Evolutionary conservation across 2,113 vertebrate species (phyloP).

Genomic region (Cebus imitator): DNA sequence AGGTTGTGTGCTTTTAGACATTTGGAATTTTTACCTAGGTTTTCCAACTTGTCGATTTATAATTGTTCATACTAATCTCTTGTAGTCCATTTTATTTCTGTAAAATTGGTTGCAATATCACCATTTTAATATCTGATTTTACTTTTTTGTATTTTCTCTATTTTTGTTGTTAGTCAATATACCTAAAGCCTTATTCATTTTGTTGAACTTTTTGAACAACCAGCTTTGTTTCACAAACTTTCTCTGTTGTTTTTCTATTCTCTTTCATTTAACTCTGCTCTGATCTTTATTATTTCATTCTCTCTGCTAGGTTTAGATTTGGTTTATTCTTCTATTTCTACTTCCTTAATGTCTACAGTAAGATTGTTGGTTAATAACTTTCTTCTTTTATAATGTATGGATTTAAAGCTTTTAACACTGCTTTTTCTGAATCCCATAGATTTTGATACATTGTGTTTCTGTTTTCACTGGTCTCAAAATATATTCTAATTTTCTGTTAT

Average conservation of each 20-base stretch:
- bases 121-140: not conserved
- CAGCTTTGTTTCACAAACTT: not conserved
- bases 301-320: not conserved
- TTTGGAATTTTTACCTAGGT: not conserved
- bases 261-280: not conserved
- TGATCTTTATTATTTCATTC: not conserved
- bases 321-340: not conserved
- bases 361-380: not conserved
- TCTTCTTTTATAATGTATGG: not conserved
- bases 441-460: not conserved
- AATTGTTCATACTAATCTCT: not conserved
- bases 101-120: not conserved
- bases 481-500: not conserved
- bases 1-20: not conserved
- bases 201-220: not conserved
- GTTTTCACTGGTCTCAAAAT: not conserved
- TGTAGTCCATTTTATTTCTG: not conserved
- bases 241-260: not conserved
- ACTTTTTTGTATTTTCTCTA: not conserved
- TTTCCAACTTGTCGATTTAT: not conserved
- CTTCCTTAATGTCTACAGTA: not conserved
- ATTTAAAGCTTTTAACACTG: not conserved
- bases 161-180: not conserved
- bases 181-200: not conserved
- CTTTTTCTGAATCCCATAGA: not conserved